A percentile compares a stretch with the other conserved stretches of the same genome.
Evolutionary conservation across 2,888 invertebrate species (phyloP).

Genomic region (Diplazon laetatorius): DNA sequence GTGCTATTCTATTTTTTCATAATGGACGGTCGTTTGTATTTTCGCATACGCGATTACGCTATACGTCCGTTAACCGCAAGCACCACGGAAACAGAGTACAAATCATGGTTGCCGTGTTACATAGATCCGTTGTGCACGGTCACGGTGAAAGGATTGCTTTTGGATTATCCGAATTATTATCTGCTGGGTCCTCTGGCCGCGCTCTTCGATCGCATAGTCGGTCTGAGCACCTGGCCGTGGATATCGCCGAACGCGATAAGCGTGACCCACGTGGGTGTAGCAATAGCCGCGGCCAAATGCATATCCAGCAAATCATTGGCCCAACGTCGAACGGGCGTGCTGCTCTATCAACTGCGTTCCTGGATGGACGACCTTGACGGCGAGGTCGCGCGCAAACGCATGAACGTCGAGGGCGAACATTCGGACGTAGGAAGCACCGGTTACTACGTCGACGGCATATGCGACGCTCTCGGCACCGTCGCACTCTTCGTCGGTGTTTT

Average conservation of each 20-base stretch:
- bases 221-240: constrained; percentile 85
- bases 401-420: constrained; percentile 89
- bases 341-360: constrained; percentile 91
- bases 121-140: constrained; percentile 91
- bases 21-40: constrained; percentile 89
- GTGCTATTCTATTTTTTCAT: constrained; percentile 83
- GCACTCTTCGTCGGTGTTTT: constrained; percentile 89
- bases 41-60: constrained; percentile 88
- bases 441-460: constrained; percentile 92
- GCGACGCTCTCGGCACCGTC: constrained; percentile 90
- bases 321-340: constrained; percentile 88
- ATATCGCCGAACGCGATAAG: constrained; percentile 94
- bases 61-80: constrained; percentile 83
- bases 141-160: constrained; percentile 91
- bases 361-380: constrained; percentile 95
- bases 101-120: constrained; percentile 86
- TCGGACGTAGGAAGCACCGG: constrained; percentile 92
- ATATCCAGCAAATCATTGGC: constrained; percentile 89
- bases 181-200: constrained; percentile 91
- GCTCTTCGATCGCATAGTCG: constrained; percentile 87
- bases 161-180: constrained; percentile 93
- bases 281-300: constrained; percentile 89
- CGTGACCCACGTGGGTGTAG: constrained; percentile 90
- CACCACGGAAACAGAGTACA: constrained; percentile 76
- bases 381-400: constrained; percentile 90